Percentiles rank a stretch among this genome's conserved stretches.
Evolutionary conservation across 2,888 invertebrate species (phyloP).

Genomic region (Zaprionus bogoriensis): DNA sequence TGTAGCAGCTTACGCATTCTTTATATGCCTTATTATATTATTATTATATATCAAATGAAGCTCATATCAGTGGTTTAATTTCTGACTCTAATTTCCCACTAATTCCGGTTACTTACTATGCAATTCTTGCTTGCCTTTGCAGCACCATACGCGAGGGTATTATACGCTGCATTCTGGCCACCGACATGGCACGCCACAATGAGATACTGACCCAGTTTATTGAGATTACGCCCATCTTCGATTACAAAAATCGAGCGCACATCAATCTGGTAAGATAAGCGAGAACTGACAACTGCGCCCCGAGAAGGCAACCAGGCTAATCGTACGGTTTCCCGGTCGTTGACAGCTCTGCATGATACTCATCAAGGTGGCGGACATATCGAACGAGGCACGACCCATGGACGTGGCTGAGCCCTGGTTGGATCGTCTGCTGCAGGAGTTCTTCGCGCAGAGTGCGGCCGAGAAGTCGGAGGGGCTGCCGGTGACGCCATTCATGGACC

Average conservation of each 20-base stretch:
- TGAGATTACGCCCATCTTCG: constrained; percentile 87
- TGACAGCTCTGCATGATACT: constrained; percentile 89
- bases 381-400: constrained; percentile 92
- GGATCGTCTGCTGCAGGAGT: constrained; percentile 88
- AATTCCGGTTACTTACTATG: too few species aligned
- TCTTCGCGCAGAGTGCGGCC: constrained; percentile 91
- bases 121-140: constrained; percentile 54
- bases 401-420: constrained; percentile 93
- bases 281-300: not conserved
- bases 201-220: constrained; percentile 89
- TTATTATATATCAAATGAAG: too few species aligned
- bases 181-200: constrained; percentile 91
- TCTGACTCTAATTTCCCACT: too few species aligned
- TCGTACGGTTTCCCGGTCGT: not conserved
- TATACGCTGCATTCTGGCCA: constrained; percentile 90
- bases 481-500: constrained; percentile 93
- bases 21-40: too few species aligned
- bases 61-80: too few species aligned
- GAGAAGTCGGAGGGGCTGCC: constrained; percentile 92
- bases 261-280: constrained; percentile 86
- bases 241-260: constrained; percentile 87
- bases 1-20: too few species aligned
- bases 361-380: constrained; percentile 93
- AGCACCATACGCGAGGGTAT: constrained; percentile 89
- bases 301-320: too few species aligned